Conservation (phyloP, 2,113 vertebrate species). For the Machaerirhynchus nigripectus region DNA sequence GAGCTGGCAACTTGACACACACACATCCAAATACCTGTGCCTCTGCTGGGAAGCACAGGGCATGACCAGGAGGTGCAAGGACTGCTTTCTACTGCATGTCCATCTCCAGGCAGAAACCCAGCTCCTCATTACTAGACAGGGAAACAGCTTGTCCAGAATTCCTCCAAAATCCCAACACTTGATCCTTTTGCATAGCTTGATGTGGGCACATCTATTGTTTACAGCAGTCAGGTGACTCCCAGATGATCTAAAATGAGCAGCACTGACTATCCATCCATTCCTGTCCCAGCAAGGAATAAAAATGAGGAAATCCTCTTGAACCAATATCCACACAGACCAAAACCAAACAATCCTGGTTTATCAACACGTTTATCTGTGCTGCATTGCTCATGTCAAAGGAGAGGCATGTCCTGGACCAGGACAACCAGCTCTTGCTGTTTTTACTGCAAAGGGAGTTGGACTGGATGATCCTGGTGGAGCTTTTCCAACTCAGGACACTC, state of each 20-base stretch:
- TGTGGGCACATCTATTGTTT: neutral
- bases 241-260: neutral
- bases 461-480: neutral
- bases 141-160: neutral
- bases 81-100: neutral
- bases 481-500: neutral
- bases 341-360: neutral
- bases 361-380: fast-evolving
- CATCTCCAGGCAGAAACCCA: neutral
- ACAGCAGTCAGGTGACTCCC: neutral
- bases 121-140: neutral
- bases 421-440: neutral
- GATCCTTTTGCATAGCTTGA: neutral
- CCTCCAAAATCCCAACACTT: neutral
- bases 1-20: conserved; percentile 2
- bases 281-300: neutral
- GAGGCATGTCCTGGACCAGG: neutral
- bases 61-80: neutral
- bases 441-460: neutral
- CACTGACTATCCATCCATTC: neutral
- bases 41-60: neutral
- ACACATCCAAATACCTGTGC: neutral
- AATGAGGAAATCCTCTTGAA: neutral
- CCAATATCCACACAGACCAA: neutral
- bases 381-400: neutral